A percentile compares a stretch with the other conserved stretches of the same genome.
Evolutionary conservation across 1,140 invertebrate genomes (phyloP).

Genomic region (Drosophila willistoni): DNA sequence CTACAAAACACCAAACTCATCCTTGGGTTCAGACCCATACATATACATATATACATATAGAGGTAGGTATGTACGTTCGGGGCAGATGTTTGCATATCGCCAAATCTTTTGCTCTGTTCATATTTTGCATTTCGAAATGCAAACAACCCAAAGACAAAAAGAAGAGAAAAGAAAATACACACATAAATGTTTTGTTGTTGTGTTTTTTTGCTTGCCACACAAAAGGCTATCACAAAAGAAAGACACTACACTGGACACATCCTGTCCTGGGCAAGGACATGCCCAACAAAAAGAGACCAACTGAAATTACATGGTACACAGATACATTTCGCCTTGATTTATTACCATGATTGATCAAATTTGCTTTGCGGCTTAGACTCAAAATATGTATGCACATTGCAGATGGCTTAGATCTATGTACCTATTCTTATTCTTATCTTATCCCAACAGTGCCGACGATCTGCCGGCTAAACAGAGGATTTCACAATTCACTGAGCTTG

Average conservation of each 20-base stretch:
- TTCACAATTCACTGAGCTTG: conserved; percentile 64
- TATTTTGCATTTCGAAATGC: conserved; percentile 74
- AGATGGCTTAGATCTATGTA: conserved; percentile 14
- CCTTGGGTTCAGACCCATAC: background rate
- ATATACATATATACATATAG: background rate
- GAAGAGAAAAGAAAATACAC: conserved; percentile 24
- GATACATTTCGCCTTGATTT: conserved; percentile 60
- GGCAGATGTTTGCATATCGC: conserved; percentile 75
- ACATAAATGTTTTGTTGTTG: background rate
- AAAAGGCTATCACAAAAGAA: conserved; percentile 61
- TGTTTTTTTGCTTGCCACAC: conserved; percentile 15
- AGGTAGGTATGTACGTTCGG: conserved; percentile 12
- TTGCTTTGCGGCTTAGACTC: conserved; percentile 64
- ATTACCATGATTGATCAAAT: conserved; percentile 75
- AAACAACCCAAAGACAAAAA: conserved; percentile 49
- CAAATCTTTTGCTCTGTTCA: conserved; percentile 37
- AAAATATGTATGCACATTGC: conserved; percentile 25
- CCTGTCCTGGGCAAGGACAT: conserved; percentile 49
- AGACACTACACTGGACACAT: conserved; percentile 57
- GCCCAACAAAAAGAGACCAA: conserved; percentile 17
- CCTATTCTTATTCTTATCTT: background rate
- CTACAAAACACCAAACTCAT: background rate
- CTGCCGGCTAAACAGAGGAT: conserved; percentile 52
- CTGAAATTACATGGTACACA: conserved; percentile 39
- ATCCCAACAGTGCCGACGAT: conserved; percentile 1